Base-by-base conservation (phyloP, 2,888 invertebrate genomes). In the Ormyrus nitidulus region DNA sequence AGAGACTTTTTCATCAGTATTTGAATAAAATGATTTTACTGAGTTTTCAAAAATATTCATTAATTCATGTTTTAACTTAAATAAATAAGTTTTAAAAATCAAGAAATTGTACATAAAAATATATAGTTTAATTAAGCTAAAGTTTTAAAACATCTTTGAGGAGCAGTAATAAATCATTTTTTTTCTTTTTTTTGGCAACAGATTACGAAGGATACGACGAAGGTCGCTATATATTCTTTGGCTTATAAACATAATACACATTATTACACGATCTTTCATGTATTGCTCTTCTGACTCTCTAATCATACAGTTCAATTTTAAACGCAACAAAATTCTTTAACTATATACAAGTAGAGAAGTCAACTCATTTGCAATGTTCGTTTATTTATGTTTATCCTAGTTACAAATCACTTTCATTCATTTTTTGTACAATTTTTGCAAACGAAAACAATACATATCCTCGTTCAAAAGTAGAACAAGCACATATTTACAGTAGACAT, bases 141-240 rank as follows among this genome's bases (percentile, higher is more conserved):
- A 68, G 10, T 2, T 44, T 68, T 10, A 48, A 68, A 68, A 49
- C 58, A 11, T 34, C 44, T 62, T 48, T 59, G n/a, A 62, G 46
- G 51, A 64, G 34, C 66, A 80, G 75, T 73, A 71, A 75, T 77
- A 73, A 76, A 77, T 76, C 53, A 77, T 75, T 76, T 79, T 76
- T 83, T 84, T 83, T 62, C 86, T 86, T 82, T 87, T 85, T 79
- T 84, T 87, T 84, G 81, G 83, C 85, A 83, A 87, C 88, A 89
- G 90, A 89, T 83, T 89, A 84, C 88, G 88, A 89, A 86, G 90
- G 90, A 90, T 89, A 88, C 86, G 88, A 89, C 87, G 89, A 89
- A 90, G 90, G 90, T 90, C 89, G 88, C 87, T 89, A 87, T 73
- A 62, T 34, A 54, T 72, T 66, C 65, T 70, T 56, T 70, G 53